Base-by-base conservation (phyloP, 2,888 invertebrate species). In the Parnassius mnemosyne region DNA sequence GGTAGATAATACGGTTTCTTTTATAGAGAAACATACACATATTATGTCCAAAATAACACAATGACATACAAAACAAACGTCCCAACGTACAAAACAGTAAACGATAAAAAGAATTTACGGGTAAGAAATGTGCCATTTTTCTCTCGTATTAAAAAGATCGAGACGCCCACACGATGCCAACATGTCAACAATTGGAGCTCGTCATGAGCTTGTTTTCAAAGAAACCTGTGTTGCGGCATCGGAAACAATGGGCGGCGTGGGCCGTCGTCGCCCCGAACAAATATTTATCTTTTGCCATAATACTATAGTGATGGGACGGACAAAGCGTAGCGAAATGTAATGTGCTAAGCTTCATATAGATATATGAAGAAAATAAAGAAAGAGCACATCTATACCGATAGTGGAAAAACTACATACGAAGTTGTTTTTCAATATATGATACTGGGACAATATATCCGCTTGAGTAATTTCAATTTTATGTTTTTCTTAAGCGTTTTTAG, bases 181-280 rank as follows among this genome's bases (percentile, higher is more conserved):
- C 25, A 9, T 44, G 20, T 56, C 60, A 54, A 56, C 61, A 56
- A 56, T 51, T 61, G 61, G 41, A 43, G 34, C 56, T 57, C 61
- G 55, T 61, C 61, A 52, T n/a, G 51, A 58, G 52, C 49, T 13
- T 20, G 61, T 50, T 61, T 41, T 46, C 44, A 56, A 52, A 56
- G 56, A 56, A 61, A 56, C 56, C 55, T 41, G 46, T 46, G 56
- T 43, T 56, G 41, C 10, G 13, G 34, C 42, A n/a, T 7, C 51
- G 56, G 46, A 61, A 34, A 56, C 56, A 61, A 61, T 56, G 56
- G n/a, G 3, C 54, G 12, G 61, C 56, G 61, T 61, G 56, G 61
- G 61, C 41, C 16, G 61, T 3, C 47, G 47, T 41, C 12, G 47
- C 46, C 44, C 9, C 34, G 9, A 41, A 46, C 46, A 41, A 53